These are phyloP conservation scores for Mesorhabditis belari DNA, from an alignment of 2,888 invertebrate genomes.

Conservation along the genomic window DNA sequence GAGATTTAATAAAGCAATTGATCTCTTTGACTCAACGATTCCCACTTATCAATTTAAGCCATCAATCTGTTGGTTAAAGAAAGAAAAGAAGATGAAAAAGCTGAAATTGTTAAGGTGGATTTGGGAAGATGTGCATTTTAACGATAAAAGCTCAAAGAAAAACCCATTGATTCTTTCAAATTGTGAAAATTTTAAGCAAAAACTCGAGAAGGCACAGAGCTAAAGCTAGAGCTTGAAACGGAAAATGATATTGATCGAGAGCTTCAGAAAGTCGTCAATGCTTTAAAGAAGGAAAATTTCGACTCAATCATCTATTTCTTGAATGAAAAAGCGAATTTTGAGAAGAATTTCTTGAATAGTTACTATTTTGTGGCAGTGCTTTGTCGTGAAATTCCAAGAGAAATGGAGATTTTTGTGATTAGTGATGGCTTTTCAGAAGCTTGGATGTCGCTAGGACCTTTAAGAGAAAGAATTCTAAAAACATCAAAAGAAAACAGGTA, in stretches of 20 bases:
- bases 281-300: background rate
- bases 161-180: background rate
- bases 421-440: background rate
- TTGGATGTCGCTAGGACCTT: constrained; percentile 1
- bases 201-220: no score
- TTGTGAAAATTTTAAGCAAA: background rate
- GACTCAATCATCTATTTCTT: background rate
- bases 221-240: background rate
- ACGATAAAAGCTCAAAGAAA: background rate
- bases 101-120: background rate
- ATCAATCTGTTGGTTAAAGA: constrained; percentile 2
- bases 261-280: background rate
- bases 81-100: background rate
- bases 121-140: background rate
- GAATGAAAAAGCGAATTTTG: background rate
- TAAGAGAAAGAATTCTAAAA: background rate
- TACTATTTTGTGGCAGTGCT: background rate
- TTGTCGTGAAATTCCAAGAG: no score
- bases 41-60: constrained; percentile 27
- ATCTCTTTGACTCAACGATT: constrained; percentile 5
- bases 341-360: background rate
- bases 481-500: background rate
- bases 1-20: background rate
- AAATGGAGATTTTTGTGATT: no score
- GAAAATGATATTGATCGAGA: background rate